Evolutionary conservation across 2,113 vertebrate genomes (phyloP).

Genomic region (Leuciscus idus): DNA sequence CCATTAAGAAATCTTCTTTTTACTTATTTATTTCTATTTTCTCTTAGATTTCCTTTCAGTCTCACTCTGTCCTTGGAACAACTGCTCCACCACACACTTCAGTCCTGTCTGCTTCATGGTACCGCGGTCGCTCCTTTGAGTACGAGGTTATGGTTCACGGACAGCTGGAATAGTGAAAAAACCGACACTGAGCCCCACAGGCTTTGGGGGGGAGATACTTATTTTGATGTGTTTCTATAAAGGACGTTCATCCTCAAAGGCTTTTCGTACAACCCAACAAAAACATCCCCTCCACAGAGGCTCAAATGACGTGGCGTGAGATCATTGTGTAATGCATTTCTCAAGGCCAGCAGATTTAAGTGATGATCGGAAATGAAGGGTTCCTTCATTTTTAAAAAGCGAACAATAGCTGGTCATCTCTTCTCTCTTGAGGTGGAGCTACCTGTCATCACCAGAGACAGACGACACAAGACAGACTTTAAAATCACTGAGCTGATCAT

Average conservation of each 20-base stretch:
- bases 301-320: background rate
- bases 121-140: conserved; percentile 32
- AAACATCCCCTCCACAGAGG: background rate
- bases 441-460: conserved; percentile 18
- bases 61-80: conserved; percentile 58
- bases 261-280: background rate
- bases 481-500: background rate
- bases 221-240: conserved; percentile 14
- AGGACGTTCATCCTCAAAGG: conserved; percentile 30
- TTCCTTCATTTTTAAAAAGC: background rate
- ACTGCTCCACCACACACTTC: conserved; percentile 40
- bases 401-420: background rate
- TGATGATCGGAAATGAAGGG: background rate
- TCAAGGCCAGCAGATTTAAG: conserved; percentile 32
- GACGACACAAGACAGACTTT: background rate
- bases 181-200: background rate
- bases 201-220: background rate
- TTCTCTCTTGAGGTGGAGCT: background rate
- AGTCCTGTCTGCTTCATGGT: conserved; percentile 20
- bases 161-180: conserved; percentile 40
- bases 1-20: conserved; percentile 68
- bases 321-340: conserved; percentile 4
- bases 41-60: conserved; percentile 59
- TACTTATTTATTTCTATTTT: conserved; percentile 54
- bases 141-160: conserved; percentile 50